phyloP scores from a whole-genome alignment of 2,797 vertebrate genomes.

The Carduelis carduelis region DNA sequence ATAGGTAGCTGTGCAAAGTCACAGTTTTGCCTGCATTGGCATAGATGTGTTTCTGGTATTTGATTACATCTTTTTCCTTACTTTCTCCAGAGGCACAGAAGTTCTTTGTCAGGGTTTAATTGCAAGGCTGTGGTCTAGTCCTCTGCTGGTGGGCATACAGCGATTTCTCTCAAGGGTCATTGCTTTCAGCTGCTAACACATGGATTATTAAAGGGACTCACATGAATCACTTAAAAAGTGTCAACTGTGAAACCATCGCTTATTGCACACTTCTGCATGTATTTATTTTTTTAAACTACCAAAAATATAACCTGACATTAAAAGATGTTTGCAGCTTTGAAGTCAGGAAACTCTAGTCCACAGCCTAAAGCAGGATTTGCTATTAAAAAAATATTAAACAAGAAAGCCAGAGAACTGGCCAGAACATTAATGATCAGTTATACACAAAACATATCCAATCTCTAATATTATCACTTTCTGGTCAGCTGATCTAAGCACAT shows the following conservation, averaged over 20 bases:
- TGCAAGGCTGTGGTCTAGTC: not conserved
- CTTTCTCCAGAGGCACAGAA: not conserved
- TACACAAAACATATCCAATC: not conserved
- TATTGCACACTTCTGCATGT: not conserved
- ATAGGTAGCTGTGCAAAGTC: not conserved
- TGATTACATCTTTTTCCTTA: not conserved
- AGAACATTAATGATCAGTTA: not conserved
- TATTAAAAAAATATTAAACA: not conserved
- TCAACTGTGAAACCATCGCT: not conserved
- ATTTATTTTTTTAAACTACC: not conserved
- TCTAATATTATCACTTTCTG: not conserved
- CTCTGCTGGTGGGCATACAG: not conserved
- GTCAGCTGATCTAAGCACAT: not conserved
- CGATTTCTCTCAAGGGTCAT: not conserved
- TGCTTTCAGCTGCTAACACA: not conserved
- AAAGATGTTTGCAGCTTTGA: not conserved
- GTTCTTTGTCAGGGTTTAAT: not conserved
- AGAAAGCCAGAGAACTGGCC: not conserved
- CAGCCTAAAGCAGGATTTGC: not conserved
- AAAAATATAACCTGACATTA: not conserved
- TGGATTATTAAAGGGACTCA: not conserved
- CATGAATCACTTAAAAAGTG: not conserved
- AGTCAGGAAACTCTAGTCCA: not conserved
- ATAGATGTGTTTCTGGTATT: not conserved
- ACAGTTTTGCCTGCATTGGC: not conserved